These are phyloP conservation scores for Lasioglossum figueresi DNA, from an alignment of 2,888 invertebrate species.

Conservation along the genomic window DNA sequence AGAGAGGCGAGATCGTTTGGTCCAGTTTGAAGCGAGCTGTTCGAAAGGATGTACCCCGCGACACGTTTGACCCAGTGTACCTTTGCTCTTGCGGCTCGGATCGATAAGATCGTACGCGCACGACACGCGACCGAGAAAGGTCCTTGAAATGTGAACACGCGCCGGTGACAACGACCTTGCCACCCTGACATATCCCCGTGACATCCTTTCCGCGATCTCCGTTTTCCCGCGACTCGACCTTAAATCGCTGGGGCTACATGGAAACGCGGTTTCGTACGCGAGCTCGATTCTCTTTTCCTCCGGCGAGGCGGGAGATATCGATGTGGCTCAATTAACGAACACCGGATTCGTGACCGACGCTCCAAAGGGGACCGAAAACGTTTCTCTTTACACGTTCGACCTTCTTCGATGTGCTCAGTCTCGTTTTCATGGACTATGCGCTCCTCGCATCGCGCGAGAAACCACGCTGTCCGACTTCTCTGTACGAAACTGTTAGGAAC, in stretches of 20 bases:
- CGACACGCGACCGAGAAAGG: conserved; percentile 40
- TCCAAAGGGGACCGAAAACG: conserved; percentile 36
- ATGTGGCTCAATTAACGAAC: conserved; percentile 16
- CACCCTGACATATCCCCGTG: conserved; percentile 47
- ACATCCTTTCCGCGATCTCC: conserved; percentile 47
- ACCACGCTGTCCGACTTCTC: not conserved
- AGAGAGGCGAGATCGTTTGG: not conserved
- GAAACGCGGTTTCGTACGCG: conserved; percentile 2
- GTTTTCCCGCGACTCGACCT: conserved; percentile 39
- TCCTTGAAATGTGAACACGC: conserved; percentile 59
- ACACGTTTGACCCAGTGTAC: conserved; percentile 9
- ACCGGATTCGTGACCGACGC: not conserved
- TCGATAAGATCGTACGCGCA: conserved; percentile 35
- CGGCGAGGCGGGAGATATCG: not conserved
- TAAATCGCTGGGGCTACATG: conserved; percentile 24
- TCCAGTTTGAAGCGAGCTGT: not conserved
- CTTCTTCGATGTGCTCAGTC: conserved; percentile 11
- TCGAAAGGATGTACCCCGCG: not conserved
- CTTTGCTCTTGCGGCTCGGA: conserved; percentile 32
- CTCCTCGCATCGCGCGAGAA: not conserved
- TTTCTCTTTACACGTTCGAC: conserved; percentile 33
- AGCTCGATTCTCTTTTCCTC: not conserved
- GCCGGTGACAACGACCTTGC: conserved; percentile 62
- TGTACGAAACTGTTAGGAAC: not conserved
- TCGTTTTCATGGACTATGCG: not conserved